A percentile compares a stretch with the other conserved stretches of the same genome.
These are phyloP conservation scores for Gorsachius magnificus DNA, from an alignment of 2,797 vertebrate genomes.

Conservation along the genomic window DNA sequence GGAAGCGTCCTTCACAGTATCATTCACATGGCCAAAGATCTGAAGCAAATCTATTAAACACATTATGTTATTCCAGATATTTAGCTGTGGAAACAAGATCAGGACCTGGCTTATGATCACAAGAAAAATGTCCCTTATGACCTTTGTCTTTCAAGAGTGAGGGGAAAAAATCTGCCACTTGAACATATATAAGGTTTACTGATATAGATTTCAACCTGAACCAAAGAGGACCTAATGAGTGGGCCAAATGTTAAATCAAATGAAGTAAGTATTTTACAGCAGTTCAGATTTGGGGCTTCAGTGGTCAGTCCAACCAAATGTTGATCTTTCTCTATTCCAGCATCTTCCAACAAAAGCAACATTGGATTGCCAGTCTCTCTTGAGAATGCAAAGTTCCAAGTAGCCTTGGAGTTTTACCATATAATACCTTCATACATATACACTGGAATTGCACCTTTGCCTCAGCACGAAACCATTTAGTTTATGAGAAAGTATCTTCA, in stretches of 20 bases:
- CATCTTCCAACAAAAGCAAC: neutral
- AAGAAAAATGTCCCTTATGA: conserved; percentile 54
- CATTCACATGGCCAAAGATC: conserved; percentile 43
- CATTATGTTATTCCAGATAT: conserved; percentile 62
- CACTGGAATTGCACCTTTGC: neutral
- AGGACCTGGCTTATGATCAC: conserved; percentile 63
- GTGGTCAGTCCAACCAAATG: neutral
- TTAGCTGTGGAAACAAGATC: conserved; percentile 60
- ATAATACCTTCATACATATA: neutral
- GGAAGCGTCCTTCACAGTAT: conserved; percentile 5
- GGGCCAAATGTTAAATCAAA: conserved; percentile 7
- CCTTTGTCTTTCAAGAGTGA: conserved; percentile 55
- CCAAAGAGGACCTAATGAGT: neutral
- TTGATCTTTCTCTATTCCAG: neutral
- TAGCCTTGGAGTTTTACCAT: neutral
- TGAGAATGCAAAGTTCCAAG: neutral
- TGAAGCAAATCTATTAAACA: conserved; percentile 57
- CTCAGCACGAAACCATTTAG: conserved; percentile 29
- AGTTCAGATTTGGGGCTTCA: neutral
- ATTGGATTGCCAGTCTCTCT: neutral
- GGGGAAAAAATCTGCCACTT: conserved; percentile 36
- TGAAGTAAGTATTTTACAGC: neutral
- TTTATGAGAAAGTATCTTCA: conserved; percentile 34
- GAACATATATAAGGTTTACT: conserved; percentile 18
- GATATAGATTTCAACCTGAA: conserved; percentile 38